A percentile compares a stretch with the other conserved stretches of the same genome.
Conservation (phyloP, 2,888 invertebrate species). For the Lithophane socia region DNA sequence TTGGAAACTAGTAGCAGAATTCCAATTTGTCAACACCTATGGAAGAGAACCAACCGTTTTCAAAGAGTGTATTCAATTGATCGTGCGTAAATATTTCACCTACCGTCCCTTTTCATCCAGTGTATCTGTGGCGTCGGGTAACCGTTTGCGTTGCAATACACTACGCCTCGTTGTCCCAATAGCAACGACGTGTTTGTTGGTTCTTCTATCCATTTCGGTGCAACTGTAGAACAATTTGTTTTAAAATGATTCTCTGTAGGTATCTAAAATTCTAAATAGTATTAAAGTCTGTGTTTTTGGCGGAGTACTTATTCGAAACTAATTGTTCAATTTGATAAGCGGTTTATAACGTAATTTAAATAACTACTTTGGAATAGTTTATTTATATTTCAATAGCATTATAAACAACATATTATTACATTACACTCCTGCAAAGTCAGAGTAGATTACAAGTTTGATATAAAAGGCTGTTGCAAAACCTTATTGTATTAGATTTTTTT, state of each 20-base stretch:
- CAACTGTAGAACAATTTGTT: constrained; percentile 88
- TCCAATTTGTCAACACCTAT: neutral
- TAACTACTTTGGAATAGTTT: neutral
- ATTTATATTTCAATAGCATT: too few relatives aligned
- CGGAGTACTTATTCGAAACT: neutral
- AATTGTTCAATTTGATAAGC: neutral
- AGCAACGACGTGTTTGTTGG: constrained; percentile 93
- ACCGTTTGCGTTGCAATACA: constrained; percentile 95
- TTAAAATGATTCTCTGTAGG: neutral
- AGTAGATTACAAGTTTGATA: too few relatives aligned
- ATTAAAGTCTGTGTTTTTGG: neutral
- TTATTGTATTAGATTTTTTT: neutral
- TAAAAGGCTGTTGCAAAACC: neutral
- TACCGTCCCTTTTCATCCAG: constrained; percentile 94
- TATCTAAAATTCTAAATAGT: too few relatives aligned
- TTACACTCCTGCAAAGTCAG: neutral
- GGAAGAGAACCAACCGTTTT: neutral
- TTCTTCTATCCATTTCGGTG: constrained; percentile 94
- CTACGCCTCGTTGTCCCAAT: constrained; percentile 93
- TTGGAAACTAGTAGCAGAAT: neutral
- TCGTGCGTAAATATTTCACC: constrained; percentile 60
- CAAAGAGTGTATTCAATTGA: constrained; percentile 21
- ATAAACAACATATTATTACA: neutral
- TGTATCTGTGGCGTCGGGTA: constrained; percentile 94
- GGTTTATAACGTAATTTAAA: neutral